Conservation (phyloP, 2,113 vertebrate genomes). For the Cathartes aura region DNA sequence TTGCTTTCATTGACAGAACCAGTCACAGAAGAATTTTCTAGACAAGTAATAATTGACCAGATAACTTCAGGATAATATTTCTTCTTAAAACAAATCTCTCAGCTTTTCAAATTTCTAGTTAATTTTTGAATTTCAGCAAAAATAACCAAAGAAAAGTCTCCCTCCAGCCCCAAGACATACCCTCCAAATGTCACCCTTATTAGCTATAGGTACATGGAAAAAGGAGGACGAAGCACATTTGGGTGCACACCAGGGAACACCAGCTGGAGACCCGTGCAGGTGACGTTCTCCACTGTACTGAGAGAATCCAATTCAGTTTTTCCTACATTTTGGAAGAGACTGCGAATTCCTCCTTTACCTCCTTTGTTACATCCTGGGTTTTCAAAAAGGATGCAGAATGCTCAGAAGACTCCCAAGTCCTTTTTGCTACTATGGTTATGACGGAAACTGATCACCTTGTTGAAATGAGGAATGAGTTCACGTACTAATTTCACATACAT, state of each 20-base stretch:
- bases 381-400: neutral
- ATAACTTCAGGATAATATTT: neutral
- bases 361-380: neutral
- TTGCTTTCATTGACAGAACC: neutral
- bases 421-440: neutral
- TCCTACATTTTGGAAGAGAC: neutral
- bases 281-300: neutral
- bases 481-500: neutral
- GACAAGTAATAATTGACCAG: neutral
- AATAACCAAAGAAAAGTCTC: neutral
- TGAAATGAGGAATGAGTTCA: neutral
- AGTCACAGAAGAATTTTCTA: neutral
- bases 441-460: neutral
- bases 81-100: neutral
- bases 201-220: neutral
- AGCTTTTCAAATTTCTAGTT: neutral
- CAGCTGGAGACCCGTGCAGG: neutral
- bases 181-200: neutral
- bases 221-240: neutral
- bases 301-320: neutral
- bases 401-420: neutral
- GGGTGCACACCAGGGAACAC: neutral
- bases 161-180: rapidly evolving
- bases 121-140: neutral
- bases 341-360: neutral